Percentiles rank a stretch among this genome's conserved stretches.
phyloP scores from a whole-genome alignment of 2,888 invertebrate genomes.

The Hypolimnas misippus region DNA sequence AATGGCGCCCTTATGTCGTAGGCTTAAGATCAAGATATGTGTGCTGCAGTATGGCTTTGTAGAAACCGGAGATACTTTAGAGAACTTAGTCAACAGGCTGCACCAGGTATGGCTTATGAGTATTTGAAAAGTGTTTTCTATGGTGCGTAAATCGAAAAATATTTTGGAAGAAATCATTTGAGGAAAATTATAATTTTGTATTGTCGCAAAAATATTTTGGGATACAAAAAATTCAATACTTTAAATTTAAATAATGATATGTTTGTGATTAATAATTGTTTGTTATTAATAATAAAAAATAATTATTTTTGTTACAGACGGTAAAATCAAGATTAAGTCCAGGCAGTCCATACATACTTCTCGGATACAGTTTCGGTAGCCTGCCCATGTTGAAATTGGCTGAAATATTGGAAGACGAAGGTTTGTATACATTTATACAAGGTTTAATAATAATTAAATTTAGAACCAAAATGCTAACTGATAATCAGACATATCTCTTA shows the following conservation, averaged over 20 bases:
- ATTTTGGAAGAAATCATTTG: no score
- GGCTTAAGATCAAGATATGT: constrained; percentile 77
- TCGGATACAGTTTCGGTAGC: constrained; percentile 86
- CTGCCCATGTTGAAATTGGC: constrained; percentile 85
- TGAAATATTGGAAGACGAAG: constrained; percentile 87
- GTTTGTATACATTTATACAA: constrained; percentile 59
- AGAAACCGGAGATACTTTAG: constrained; percentile 63
- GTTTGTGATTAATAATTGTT: no score
- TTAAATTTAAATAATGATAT: no score
- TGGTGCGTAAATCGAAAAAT: no score
- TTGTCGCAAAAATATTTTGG: no score
- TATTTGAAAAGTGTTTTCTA: no score
- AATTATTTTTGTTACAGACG: constrained; percentile 72
- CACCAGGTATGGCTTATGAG: constrained; percentile 82
- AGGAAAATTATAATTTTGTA: no score
- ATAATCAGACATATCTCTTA: constrained; percentile 63
- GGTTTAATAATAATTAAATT: not conserved
- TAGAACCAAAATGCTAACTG: constrained; percentile 84
- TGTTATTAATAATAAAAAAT: no score
- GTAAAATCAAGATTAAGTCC: constrained; percentile 84
- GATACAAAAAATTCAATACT: no score
- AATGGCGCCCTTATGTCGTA: no score
- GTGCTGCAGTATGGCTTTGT: constrained; percentile 82
- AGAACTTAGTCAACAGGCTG: no score
- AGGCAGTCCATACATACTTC: constrained; percentile 87